Percentiles rank a stretch among this genome's conserved stretches.
These are phyloP conservation scores for Apolygus lucorum DNA, from an alignment of 1,140 invertebrate genomes.

Conservation along the genomic window DNA sequence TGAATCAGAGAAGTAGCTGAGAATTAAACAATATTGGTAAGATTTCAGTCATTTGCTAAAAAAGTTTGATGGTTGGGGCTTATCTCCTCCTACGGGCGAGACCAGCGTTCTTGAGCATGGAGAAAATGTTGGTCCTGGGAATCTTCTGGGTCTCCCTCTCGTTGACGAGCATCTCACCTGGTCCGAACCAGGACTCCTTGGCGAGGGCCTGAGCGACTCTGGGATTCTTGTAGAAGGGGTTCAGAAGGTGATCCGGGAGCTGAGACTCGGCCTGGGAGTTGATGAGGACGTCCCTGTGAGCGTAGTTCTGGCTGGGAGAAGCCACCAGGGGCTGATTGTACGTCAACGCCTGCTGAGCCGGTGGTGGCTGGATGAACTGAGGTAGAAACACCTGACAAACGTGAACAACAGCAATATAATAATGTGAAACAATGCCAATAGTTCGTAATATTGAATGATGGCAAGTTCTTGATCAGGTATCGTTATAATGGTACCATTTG, in stretches of 20 bases:
- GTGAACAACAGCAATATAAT: no score
- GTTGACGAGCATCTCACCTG: slow-evolving; percentile 45
- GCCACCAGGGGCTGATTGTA: slow-evolving; percentile 27
- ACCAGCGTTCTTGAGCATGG: slow-evolving; percentile 61
- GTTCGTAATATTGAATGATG: no score
- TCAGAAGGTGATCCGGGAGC: slow-evolving; percentile 51
- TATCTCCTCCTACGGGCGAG: slow-evolving; percentile 38
- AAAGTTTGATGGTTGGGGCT: no score
- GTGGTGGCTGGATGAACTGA: slow-evolving; percentile 17
- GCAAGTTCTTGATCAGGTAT: no score
- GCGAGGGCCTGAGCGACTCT: slow-evolving; percentile 56
- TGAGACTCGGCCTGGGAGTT: slow-evolving; percentile 50
- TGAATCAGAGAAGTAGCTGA: no score
- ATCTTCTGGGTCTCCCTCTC: slow-evolving; percentile 70
- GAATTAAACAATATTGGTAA: no score
- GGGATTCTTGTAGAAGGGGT: slow-evolving; percentile 70
- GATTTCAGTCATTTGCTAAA: background rate
- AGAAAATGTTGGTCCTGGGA: slow-evolving; percentile 59
- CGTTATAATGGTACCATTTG: no score
- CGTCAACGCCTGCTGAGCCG: background rate
- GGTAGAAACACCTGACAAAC: slow-evolving; percentile 11
- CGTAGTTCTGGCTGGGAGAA: slow-evolving; percentile 21
- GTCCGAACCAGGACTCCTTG: slow-evolving; percentile 59
- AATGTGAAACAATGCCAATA: no score
- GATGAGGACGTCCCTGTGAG: slow-evolving; percentile 50